Evolutionary conservation across 2,888 invertebrate species (phyloP).

Genomic region (Abrostola tripartita): DNA sequence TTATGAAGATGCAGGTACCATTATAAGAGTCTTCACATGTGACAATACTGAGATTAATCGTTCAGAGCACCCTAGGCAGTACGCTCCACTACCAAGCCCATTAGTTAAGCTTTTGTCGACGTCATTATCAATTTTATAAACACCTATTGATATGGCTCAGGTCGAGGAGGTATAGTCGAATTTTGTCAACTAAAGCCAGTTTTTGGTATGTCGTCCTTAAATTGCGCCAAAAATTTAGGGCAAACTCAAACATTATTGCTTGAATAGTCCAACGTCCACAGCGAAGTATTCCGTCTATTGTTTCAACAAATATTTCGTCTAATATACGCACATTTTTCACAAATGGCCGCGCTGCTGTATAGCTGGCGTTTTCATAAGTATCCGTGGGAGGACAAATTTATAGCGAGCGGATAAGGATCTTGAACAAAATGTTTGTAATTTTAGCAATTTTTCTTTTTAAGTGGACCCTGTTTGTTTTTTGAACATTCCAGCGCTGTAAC

Average conservation of each 20-base stretch:
- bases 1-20: background rate
- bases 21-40: background rate
- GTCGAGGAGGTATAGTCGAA: too few relatives aligned
- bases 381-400: slow-evolving; percentile 75
- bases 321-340: slow-evolving; percentile 37
- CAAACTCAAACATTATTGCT: too few relatives aligned
- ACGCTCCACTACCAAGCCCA: too few relatives aligned
- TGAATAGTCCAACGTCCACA: background rate
- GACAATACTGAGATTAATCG: too few relatives aligned
- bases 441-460: slow-evolving; percentile 71
- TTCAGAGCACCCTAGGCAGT: too few relatives aligned
- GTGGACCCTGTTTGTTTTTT: slow-evolving; percentile 48
- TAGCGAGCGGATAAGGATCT: slow-evolving; percentile 74
- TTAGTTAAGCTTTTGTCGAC: too few relatives aligned
- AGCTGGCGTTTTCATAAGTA: slow-evolving; percentile 73
- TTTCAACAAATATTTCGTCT: slow-evolving; percentile 37
- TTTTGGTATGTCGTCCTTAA: too few relatives aligned
- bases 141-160: too few relatives aligned
- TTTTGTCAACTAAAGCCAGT: too few relatives aligned
- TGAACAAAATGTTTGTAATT: slow-evolving; percentile 80
- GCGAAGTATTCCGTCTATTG: slow-evolving; percentile 14
- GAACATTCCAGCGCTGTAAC: slow-evolving; percentile 38
- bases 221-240: too few relatives aligned
- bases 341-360: slow-evolving; percentile 44
- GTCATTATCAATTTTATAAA: too few relatives aligned